Evolutionary conservation across 2,888 invertebrate species (phyloP), one percentile per base, ranked within the genome.

Genomic region (Itoplectis maculator): DNA sequence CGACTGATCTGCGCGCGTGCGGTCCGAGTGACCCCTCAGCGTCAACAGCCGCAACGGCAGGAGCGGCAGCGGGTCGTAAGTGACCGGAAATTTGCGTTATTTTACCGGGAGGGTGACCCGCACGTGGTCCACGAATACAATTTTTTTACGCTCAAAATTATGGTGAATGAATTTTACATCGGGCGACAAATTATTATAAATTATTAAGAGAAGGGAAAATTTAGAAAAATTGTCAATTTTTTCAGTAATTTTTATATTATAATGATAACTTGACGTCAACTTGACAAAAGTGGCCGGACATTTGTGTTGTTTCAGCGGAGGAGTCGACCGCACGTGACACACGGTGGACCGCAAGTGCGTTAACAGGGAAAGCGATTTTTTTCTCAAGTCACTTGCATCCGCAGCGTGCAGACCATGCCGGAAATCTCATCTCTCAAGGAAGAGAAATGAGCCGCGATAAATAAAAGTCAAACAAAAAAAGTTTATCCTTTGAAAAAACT

Each of bases 21-120:
- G 40, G 8, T 37, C 29, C 49, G 42, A 47, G 15, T 18, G 4
- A 6, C 35, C 54, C 54, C 68, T 54, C 47, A 35, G 42, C 18
- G 23, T 37, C 18, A 51, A 5, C 47, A 35, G 42, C 18, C 45
- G 49, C 18, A 51, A 61, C 61, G 45, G 29, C 54, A 5, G 49
- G 13, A 51, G 68, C 61, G 45, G 29, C 54, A 5, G 40, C 61
- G 45, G 42, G 8, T 9, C 1, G 18, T 37, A 68, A 76, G 70
- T 68, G 79, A 73, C 79, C 76, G 82, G 79, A 82, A 79, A 79
- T 79, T 79, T 79, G 54, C 20, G 79, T 79, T 76, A 82, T 82
- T 73, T 79, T 82, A 76, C 82, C 79, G 73, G 45, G 65, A 37
- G 51, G 11, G 61, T 15, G 15, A 11, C 11, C 3, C 20, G 56